These are phyloP conservation scores for Amazona vittata DNA, from an alignment of 2,113 vertebrate species.

Conservation along the genomic window DNA sequence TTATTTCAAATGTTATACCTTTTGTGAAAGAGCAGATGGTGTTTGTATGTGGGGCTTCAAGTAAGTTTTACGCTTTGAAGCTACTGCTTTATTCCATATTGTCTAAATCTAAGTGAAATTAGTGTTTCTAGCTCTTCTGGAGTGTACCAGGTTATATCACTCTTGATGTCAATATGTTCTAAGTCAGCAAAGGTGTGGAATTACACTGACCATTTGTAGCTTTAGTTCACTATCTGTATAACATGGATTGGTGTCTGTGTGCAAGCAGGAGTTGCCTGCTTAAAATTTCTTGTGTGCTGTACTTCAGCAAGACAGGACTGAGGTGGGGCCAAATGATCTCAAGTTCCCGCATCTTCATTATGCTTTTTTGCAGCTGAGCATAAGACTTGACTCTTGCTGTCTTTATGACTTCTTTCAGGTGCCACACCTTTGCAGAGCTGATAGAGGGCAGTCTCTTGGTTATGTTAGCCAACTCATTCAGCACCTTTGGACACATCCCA, in stretches of 20 bases:
- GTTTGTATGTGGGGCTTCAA: conserved; percentile 33
- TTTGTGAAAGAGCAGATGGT: conserved; percentile 49
- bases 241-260: neutral
- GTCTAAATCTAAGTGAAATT: neutral
- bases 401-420: neutral
- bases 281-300: neutral
- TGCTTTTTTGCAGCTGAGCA: neutral
- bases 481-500: neutral
- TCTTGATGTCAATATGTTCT: neutral
- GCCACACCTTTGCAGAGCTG: neutral
- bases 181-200: neutral
- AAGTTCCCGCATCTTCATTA: neutral
- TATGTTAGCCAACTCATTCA: neutral
- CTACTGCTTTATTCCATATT: neutral
- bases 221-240: neutral
- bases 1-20: conserved; percentile 45
- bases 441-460: neutral
- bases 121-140: neutral
- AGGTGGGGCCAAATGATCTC: neutral
- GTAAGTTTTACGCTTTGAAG: conserved; percentile 40
- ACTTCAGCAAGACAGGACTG: neutral
- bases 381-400: neutral
- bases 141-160: neutral
- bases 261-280: neutral
- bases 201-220: neutral